phyloP scores from a whole-genome alignment of 2,888 invertebrate genomes.

The Sepioteuthis lessoniana region DNA sequence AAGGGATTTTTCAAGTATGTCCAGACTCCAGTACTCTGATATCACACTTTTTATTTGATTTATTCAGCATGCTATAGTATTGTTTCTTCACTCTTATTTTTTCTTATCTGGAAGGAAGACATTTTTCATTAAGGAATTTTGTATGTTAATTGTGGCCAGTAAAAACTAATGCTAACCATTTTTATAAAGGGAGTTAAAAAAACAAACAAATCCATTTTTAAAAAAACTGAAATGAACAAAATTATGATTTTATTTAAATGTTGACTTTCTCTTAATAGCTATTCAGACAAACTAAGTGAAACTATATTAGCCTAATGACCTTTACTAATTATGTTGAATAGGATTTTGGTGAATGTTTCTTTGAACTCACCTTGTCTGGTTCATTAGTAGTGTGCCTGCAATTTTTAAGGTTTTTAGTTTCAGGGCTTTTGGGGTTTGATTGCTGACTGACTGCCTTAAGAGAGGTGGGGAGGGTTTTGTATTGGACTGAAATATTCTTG shows the following conservation, averaged over 20 bases:
- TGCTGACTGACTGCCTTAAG: conserved; percentile 20
- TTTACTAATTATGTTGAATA: neutral
- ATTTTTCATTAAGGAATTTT: neutral
- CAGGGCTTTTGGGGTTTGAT: neutral
- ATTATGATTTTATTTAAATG: neutral
- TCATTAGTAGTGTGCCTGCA: neutral
- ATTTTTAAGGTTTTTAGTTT: neutral
- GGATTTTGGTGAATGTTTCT: neutral
- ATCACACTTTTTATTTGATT: neutral
- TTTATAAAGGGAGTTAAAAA: neutral
- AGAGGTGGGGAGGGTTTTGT: neutral
- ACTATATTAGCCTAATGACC: neutral
- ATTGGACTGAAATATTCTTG: neutral
- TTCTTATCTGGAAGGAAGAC: neutral
- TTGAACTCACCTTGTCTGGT: neutral
- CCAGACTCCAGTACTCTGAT: no score
- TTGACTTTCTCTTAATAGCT: neutral
- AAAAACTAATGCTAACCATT: neutral
- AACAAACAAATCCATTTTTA: neutral
- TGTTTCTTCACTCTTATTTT: no score
- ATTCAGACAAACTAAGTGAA: neutral
- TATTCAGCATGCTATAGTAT: neutral
- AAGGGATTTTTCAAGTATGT: no score
- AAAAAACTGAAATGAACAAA: neutral
- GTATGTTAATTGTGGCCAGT: neutral